These are phyloP conservation scores for Scomber colias DNA, from an alignment of 2,113 vertebrate species.

Conservation along the genomic window DNA sequence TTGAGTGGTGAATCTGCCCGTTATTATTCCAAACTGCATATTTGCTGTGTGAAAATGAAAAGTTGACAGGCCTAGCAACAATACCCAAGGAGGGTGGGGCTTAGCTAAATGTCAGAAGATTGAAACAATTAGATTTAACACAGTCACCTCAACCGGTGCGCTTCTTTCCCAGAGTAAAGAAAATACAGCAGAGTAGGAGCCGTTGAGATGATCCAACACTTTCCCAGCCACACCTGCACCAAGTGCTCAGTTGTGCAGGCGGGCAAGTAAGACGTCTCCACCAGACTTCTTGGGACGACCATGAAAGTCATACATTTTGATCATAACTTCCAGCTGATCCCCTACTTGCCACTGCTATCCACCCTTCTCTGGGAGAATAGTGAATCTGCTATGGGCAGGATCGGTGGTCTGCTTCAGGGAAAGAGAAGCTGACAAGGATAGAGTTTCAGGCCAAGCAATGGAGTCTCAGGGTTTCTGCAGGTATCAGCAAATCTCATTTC, in stretches of 20 bases:
- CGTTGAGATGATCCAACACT: slow-evolving; percentile 89
- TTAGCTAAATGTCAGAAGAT: no score
- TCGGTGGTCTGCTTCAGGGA: slow-evolving; percentile 86
- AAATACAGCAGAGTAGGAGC: slow-evolving; percentile 89
- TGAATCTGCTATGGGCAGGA: slow-evolving; percentile 87
- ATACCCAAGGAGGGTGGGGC: no score
- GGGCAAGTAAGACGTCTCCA: slow-evolving; percentile 90
- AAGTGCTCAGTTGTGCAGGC: slow-evolving; percentile 86
- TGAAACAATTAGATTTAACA: no score
- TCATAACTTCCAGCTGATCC: slow-evolving; percentile 87
- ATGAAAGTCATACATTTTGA: slow-evolving; percentile 88
- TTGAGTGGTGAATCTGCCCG: no score
- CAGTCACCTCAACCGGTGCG: slow-evolving; percentile 88
- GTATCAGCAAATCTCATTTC: no score
- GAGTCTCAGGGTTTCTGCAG: no score
- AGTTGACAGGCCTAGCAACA: no score
- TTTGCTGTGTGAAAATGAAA: no score
- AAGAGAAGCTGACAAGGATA: slow-evolving; percentile 30
- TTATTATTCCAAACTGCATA: no score
- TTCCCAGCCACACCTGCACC: slow-evolving; percentile 90
- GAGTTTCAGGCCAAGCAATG: slow-evolving; percentile 85
- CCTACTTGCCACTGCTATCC: slow-evolving; percentile 83
- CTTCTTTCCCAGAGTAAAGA: slow-evolving; percentile 91
- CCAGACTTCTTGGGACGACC: slow-evolving; percentile 89
- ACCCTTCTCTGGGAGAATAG: slow-evolving; percentile 79